Evolutionary conservation across 1,140 invertebrate species (phyloP).

Genomic region (Tetragonula clypearis): DNA sequence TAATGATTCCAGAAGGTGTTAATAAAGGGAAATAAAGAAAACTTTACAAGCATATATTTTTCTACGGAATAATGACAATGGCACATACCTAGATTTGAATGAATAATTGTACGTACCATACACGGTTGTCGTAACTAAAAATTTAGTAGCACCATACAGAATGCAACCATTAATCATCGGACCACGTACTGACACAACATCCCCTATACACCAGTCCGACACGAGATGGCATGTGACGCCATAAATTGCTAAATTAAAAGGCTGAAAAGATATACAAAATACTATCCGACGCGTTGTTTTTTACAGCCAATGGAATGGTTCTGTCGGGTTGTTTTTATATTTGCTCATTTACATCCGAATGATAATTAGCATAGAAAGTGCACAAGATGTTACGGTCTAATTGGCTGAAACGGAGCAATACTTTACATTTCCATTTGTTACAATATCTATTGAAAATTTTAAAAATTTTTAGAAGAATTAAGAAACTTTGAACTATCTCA

Average conservation of each 20-base stretch:
- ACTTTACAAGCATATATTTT: not conserved
- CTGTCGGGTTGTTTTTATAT: conserved; percentile 6
- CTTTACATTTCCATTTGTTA: not conserved
- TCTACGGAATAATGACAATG: not conserved
- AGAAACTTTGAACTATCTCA: no score
- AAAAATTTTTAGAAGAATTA: not conserved
- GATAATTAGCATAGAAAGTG: conserved; percentile 29
- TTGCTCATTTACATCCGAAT: conserved; percentile 14
- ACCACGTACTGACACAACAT: conserved; percentile 42
- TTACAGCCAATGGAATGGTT: not conserved
- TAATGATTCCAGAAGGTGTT: not conserved
- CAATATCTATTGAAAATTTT: not conserved
- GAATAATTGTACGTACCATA: conserved; percentile 31
- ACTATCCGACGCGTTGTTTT: not conserved
- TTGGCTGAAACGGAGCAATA: not conserved
- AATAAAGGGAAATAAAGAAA: not conserved
- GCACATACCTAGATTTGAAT: not conserved
- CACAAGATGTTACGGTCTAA: conserved; percentile 4
- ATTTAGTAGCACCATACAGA: conserved; percentile 37
- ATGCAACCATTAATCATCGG: conserved; percentile 48
- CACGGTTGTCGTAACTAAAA: conserved; percentile 21
- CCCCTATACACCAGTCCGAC: conserved; percentile 33
- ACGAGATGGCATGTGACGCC: conserved; percentile 41
- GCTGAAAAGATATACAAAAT: conserved; percentile 32
- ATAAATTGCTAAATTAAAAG: conserved; percentile 54